phyloP scores from a whole-genome alignment of 2,797 vertebrate genomes.

The Artibeus lituratus region DNA sequence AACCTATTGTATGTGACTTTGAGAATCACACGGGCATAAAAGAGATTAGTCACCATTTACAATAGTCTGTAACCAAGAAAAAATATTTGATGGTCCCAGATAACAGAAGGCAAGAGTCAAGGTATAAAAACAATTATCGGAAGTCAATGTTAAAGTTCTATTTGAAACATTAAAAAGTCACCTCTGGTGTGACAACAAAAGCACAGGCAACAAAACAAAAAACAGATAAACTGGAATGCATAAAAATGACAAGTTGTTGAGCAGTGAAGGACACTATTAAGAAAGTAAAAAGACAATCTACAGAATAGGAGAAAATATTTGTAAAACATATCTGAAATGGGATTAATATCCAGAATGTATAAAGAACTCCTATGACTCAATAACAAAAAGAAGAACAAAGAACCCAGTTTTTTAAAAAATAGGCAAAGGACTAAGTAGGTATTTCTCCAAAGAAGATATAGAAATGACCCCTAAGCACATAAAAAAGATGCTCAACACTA shows the following conservation, averaged over 20 bases:
- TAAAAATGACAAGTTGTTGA: neutral
- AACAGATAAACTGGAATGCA: neutral
- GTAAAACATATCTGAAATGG: neutral
- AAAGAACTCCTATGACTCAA: neutral
- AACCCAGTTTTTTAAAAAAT: neutral
- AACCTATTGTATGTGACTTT: neutral
- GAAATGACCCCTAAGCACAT: neutral
- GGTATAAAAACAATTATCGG: neutral
- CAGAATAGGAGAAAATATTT: neutral
- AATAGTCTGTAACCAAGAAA: neutral
- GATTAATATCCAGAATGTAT: neutral
- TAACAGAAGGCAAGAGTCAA: neutral
- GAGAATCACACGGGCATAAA: neutral
- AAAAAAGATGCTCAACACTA: neutral
- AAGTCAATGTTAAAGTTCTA: slow-evolving; percentile 14
- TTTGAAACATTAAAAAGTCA: slow-evolving; percentile 26
- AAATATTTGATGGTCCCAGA: neutral
- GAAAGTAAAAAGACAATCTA: neutral
- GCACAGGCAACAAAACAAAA: neutral
- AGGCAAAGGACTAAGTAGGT: neutral
- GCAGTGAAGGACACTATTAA: neutral
- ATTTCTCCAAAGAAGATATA: neutral
- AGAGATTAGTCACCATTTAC: neutral
- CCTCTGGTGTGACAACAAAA: neutral
- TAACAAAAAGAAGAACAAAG: neutral